Conservation (phyloP, 2,888 invertebrate genomes). For the Brachypterus glaber region DNA sequence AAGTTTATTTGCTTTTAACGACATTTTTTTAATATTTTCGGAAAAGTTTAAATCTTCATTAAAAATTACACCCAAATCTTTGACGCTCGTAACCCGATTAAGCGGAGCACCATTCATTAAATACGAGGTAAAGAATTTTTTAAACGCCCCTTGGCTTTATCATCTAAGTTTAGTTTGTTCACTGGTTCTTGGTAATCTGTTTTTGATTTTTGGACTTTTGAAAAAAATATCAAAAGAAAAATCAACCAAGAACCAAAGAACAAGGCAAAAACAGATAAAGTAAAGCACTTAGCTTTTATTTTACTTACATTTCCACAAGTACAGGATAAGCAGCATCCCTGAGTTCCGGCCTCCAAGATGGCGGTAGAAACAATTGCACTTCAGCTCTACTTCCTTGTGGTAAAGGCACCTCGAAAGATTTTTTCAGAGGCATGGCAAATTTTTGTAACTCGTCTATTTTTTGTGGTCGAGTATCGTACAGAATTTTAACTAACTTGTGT, state of each 20-base stretch:
- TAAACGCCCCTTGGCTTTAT: too few species aligned
- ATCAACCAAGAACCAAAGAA: not conserved
- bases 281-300: not conserved
- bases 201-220: too few species aligned
- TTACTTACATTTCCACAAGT: constrained; percentile 72
- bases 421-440: constrained; percentile 72
- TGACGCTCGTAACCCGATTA: too few species aligned
- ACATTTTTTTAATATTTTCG: too few species aligned
- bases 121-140: too few species aligned
- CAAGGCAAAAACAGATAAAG: not conserved
- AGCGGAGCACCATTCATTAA: too few species aligned
- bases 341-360: constrained; percentile 77
- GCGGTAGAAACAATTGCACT: constrained; percentile 79
- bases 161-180: too few species aligned
- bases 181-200: too few species aligned
- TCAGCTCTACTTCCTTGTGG: constrained; percentile 80
- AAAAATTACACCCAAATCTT: too few species aligned
- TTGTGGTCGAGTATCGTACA: constrained; percentile 67
- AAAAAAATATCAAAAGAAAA: not conserved
- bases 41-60: too few species aligned
- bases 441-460: constrained; percentile 59
- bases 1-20: too few species aligned
- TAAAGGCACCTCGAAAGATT: constrained; percentile 76
- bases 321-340: constrained; percentile 82
- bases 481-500: constrained; percentile 65